These are phyloP conservation scores for Dasyprocta punctata DNA, from an alignment of 2,113 vertebrate species.

Conservation along the genomic window DNA sequence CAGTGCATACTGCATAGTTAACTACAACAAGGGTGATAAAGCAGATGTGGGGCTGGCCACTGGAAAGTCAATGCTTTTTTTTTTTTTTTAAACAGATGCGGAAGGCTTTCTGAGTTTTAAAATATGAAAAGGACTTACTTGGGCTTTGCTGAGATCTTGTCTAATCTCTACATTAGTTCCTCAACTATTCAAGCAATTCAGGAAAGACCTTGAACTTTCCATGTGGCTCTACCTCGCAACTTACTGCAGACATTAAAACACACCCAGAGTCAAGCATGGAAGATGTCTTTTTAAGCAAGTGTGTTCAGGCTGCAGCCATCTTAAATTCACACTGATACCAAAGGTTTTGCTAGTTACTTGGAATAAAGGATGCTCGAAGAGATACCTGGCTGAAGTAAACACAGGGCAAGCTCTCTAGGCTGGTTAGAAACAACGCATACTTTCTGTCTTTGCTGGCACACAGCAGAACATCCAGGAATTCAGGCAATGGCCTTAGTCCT, in stretches of 20 bases:
- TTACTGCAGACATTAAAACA: neutral
- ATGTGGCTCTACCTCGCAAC: neutral
- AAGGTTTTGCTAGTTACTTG: neutral
- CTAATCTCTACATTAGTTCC: neutral
- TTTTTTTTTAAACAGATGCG: neutral
- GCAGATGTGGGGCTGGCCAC: neutral
- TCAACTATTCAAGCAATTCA: neutral
- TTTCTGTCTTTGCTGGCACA: neutral
- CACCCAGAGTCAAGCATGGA: neutral
- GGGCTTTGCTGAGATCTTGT: neutral
- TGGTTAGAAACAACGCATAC: fast-evolving
- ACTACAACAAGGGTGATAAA: neutral
- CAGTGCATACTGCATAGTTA: neutral
- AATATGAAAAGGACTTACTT: neutral
- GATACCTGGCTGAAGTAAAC: neutral
- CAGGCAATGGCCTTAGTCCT: no score
- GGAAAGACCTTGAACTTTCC: neutral
- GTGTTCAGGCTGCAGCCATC: neutral
- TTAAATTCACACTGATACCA: neutral
- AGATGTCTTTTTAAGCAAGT: neutral
- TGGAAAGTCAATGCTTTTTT: neutral
- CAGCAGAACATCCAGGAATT: neutral
- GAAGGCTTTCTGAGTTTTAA: neutral
- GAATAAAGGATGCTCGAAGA: neutral
- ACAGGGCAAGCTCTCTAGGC: neutral